Base-by-base conservation (phyloP, 2,797 vertebrate genomes). In the Pseudochirops cupreus region DNA sequence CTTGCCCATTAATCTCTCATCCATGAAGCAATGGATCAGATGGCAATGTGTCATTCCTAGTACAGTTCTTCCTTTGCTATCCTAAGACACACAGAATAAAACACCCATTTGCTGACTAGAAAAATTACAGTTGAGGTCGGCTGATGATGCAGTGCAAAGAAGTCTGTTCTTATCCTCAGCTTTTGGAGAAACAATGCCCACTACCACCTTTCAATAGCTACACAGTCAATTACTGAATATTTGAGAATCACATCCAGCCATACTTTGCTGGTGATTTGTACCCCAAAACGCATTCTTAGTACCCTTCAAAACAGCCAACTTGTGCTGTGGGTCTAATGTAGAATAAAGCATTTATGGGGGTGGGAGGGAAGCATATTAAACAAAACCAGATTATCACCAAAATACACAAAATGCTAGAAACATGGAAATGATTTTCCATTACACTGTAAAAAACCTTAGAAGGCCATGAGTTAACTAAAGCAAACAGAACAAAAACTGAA, bases 61-160 rank as follows among this genome's bases (percentile, higher is more conserved):
- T 91, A n/a, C 96, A 98, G 97, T 96, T 97, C 97, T 98, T 96
- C 87, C 97, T 96, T 97, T 98, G 97, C 96, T 98, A 97, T 96
- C 97, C 96, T 98, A 97, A 98, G 96, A 97, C 33, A 97, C 95
- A 97, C 97, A 98, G 97, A 98, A 98, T 91, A 98, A 98, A 98
- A 98, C 87, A 82, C 98, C 98, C 98, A 98, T 99, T 99, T 98
- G 98, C 99, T 98, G 98, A 99, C 98, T 98, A 97, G 98, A 98
- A 98, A 87, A 98, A 98, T 98, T 98, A 97, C 98, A 98, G 98
- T 98, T 98, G 98, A 98, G 99, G 98, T 99, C 98, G 97, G 98
- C 98, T 98, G 98, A 98, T 98, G 98, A 99, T 98, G 98, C 98
- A 98, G 98, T 97, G 98, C 98, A 98, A 98, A 98, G 98, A 99